A percentile compares a stretch with the other conserved stretches of the same genome.
phyloP scores from a whole-genome alignment of 2,113 vertebrate species.

The Eira barbara region DNA sequence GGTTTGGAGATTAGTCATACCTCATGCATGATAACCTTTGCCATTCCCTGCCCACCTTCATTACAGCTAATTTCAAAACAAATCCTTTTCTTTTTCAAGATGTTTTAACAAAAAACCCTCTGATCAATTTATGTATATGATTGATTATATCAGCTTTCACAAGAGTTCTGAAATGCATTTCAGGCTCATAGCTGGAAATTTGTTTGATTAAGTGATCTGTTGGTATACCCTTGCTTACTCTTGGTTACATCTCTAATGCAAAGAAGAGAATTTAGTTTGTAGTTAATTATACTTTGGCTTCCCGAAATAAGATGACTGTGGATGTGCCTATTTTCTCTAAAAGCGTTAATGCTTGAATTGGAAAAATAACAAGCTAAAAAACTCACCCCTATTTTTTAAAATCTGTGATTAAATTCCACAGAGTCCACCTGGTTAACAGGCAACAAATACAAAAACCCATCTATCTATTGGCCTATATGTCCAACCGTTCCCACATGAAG shows the following conservation, averaged over 20 bases:
- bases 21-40: constrained; percentile 40
- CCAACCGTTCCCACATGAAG: background rate
- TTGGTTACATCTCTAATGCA: background rate
- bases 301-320: background rate
- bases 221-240: background rate
- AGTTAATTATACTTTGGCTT: background rate
- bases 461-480: background rate
- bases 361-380: background rate
- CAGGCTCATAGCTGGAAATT: background rate
- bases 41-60: constrained; percentile 34
- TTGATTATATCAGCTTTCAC: background rate
- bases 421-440: background rate
- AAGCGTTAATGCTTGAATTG: background rate
- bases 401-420: background rate
- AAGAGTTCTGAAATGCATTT: constrained; percentile 1
- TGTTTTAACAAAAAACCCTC: background rate
- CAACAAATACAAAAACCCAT: background rate
- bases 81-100: constrained; percentile 48
- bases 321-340: background rate
- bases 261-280: background rate
- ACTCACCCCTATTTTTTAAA: background rate
- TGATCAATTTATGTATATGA: background rate
- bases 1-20: constrained; percentile 48
- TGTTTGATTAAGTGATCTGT: background rate
- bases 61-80: constrained; percentile 49